Evolutionary conservation across 2,888 invertebrate species (phyloP), one percentile per base, ranked within the genome.

Genomic region (Adela reaumurella): DNA sequence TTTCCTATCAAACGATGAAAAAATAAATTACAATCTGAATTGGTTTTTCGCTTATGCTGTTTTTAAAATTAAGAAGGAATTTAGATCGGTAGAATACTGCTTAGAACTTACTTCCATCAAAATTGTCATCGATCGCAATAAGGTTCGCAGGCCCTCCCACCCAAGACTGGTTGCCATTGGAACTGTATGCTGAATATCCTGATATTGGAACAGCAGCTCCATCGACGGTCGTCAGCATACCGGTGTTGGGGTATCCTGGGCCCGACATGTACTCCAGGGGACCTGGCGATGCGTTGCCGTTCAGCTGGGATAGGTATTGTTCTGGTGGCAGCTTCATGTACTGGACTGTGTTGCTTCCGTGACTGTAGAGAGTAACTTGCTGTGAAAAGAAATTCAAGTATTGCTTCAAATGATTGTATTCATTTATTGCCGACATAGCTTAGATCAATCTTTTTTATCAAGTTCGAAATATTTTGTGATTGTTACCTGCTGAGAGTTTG

Each of bases 311-410:
- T 49, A 67, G 60, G 61, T 74, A 77, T 59, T 74, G 73, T 52
- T 76, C 73, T 47, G 71, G 67, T 48, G 74, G 68, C 56, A 81
- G 19, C 43, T 46, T 46, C 57, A 81, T 74, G 64, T 83, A 83
- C 59, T 83, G 83, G 53, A 82, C 82, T n/a, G 81, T 65, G 50
- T 77, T 70, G 58, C 64, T 64, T 2, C 64, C 59, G 2, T 63
- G 59, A 14, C 82, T 76, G 58, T 85, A 84, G 47, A 86, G 62
- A 28, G 83, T 84, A 52, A 86, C 82, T 70, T 85, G 55, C 19
- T 28, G 19, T 17, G 19, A n/a, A n/a, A n/a, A n/a, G n/a, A 24
- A 6, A 24, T 24, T 24, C 24, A 24, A 24, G 8, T n/a, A 29
- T n/a, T n/a, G n/a, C n/a, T n/a, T n/a, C n/a, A n/a, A n/a, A n/a